Conservation (phyloP, 2,113 vertebrate species). For the Actinemys pallida region DNA sequence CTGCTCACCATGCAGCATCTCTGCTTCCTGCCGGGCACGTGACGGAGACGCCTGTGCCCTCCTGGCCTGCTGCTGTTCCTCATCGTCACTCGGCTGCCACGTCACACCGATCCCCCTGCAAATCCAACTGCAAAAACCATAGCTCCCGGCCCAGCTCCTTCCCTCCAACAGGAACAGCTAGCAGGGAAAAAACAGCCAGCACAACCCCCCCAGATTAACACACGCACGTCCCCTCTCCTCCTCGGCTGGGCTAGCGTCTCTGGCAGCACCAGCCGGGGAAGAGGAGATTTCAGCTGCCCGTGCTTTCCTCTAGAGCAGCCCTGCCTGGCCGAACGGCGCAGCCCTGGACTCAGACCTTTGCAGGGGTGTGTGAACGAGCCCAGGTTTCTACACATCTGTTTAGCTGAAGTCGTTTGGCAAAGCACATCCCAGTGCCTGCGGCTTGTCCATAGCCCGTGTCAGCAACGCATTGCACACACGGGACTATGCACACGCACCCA, state of each 20-base stretch:
- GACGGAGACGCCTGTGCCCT: not conserved
- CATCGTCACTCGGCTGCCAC: not conserved
- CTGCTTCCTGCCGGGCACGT: not conserved
- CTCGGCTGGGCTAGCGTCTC: not conserved
- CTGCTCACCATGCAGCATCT: not conserved
- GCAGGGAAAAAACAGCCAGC: not conserved
- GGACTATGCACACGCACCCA: too few relatives aligned
- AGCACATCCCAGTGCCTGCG: not conserved
- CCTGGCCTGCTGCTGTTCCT: not conserved
- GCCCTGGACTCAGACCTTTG: not conserved
- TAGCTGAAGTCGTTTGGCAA: too few relatives aligned
- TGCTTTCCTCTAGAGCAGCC: not conserved
- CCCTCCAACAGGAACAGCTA: not conserved
- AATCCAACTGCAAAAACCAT: not conserved
- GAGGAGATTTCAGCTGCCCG: not conserved
- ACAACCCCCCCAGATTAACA: not conserved
- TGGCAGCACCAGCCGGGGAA: not conserved
- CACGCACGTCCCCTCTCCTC: not conserved
- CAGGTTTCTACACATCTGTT: too few relatives aligned
- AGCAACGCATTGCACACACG: not conserved
- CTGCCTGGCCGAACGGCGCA: not conserved
- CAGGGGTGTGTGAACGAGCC: too few relatives aligned
- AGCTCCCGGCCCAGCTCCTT: not conserved
- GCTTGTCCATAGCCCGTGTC: too few relatives aligned
- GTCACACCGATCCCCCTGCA: not conserved